phyloP scores from a whole-genome alignment of 30 jellyfish, hydroid and myxozoan species.

The Aurelia aurita complex sp. Pacific region DNA sequence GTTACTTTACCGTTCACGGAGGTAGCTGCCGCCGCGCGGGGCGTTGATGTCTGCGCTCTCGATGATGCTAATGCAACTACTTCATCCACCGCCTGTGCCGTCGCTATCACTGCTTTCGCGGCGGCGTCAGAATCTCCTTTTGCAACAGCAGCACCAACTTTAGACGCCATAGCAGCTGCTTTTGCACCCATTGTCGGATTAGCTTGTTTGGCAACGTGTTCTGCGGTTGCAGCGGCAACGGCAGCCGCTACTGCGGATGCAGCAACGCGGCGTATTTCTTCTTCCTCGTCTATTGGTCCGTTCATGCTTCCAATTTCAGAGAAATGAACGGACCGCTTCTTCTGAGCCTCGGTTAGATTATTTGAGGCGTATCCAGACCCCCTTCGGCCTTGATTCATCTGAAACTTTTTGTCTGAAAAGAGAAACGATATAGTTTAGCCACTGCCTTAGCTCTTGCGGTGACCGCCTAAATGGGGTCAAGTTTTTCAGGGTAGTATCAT shows the following conservation, averaged over 20 bases:
- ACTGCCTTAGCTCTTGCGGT: no score
- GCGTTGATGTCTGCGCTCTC: constrained; percentile 56
- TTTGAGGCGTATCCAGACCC: constrained; percentile 13
- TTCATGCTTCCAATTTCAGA: constrained; percentile 68
- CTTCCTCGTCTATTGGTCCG: constrained; percentile 79
- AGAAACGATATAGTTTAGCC: neutral
- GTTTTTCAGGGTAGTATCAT: no score
- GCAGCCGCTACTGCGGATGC: constrained; percentile 98
- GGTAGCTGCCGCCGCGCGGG: constrained; percentile 25
- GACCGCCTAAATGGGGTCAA: no score
- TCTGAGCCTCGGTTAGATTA: constrained; percentile 46
- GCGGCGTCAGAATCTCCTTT: constrained; percentile 97
- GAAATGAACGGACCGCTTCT: constrained; percentile 86
- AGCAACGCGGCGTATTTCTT: constrained; percentile 74
- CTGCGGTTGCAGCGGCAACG: constrained; percentile 98
- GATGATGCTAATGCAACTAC: constrained; percentile 80
- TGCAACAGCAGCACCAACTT: constrained; percentile 98
- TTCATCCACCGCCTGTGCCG: constrained; percentile 97
- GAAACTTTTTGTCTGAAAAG: constrained; percentile 48
- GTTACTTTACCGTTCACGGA: constrained; percentile 46
- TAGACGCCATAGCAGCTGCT: constrained; percentile 99
- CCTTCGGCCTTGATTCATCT: constrained; percentile 32
- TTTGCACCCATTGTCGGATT: constrained; percentile 99
- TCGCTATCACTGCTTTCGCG: constrained; percentile 94
- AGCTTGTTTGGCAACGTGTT: constrained; percentile 95